Evolutionary conservation across 1,140 invertebrate species (phyloP).

Genomic region (Trichogramma pretiosum): DNA sequence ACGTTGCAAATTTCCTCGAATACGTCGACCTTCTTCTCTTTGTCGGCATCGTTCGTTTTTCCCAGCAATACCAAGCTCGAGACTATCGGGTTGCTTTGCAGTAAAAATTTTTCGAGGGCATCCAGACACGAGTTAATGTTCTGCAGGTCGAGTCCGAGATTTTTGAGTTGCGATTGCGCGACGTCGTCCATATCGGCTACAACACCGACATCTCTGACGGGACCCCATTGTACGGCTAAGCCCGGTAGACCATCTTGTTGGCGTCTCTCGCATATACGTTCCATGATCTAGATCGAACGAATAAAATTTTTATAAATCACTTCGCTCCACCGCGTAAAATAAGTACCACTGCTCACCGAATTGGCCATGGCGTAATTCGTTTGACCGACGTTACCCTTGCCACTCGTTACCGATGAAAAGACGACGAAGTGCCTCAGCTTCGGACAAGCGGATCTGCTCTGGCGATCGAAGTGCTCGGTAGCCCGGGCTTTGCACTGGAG

Average conservation of each 20-base stretch:
- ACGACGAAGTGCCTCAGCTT: conserved; percentile 50
- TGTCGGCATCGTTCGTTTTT: conserved; percentile 27
- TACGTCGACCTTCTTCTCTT: conserved; percentile 43
- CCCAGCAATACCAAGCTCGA: conserved; percentile 56
- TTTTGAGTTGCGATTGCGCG: conserved; percentile 49
- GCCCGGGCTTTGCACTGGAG: conserved; percentile 45
- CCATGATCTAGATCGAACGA: conserved; percentile 43
- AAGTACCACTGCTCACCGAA: conserved; percentile 19
- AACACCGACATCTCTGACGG: conserved; percentile 49
- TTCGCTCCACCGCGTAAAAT: no score
- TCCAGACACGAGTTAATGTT: conserved; percentile 53
- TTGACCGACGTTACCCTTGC: conserved; percentile 68
- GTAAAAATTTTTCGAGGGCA: conserved; percentile 50
- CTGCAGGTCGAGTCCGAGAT: conserved; percentile 61
- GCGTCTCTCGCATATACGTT: conserved; percentile 49
- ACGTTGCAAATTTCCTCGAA: conserved; percentile 36
- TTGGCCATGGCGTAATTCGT: conserved; percentile 62
- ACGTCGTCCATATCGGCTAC: conserved; percentile 57
- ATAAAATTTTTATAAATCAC: neutral
- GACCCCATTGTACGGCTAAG: conserved; percentile 53
- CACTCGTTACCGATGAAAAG: conserved; percentile 69
- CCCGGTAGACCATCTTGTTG: conserved; percentile 43
- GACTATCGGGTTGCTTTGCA: conserved; percentile 49
- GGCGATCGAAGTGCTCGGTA: conserved; percentile 44
- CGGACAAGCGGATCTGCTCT: conserved; percentile 45